Evolutionary conservation across 2,113 vertebrate genomes (phyloP).

Genomic region (Glaucomys volans): DNA sequence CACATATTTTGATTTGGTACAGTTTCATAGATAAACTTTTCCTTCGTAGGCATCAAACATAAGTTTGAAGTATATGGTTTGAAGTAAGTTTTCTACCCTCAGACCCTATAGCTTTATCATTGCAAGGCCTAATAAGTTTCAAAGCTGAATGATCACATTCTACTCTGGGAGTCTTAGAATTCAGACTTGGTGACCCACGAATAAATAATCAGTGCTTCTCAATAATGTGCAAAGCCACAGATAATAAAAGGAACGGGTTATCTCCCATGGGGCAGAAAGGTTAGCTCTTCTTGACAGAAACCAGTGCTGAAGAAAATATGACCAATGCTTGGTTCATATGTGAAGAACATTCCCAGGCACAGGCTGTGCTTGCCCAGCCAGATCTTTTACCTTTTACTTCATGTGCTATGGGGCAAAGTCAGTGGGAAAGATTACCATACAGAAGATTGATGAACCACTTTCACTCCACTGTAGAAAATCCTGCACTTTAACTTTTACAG

Average conservation of each 20-base stretch:
- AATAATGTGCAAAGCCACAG: neutral
- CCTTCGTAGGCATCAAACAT: neutral
- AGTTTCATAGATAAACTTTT: neutral
- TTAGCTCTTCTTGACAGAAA: neutral
- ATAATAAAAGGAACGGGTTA: neutral
- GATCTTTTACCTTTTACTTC: neutral
- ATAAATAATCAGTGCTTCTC: neutral
- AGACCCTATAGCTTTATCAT: neutral
- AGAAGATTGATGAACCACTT: neutral
- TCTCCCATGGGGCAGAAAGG: neutral
- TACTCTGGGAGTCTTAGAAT: neutral
- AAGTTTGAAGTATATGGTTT: neutral
- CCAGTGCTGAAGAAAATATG: neutral
- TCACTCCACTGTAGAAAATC: neutral
- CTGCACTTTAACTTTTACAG: neutral
- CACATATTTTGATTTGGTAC: neutral
- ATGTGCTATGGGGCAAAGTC: neutral
- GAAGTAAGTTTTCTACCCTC: neutral
- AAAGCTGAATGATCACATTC: neutral
- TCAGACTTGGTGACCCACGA: neutral
- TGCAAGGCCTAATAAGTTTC: constrained; percentile 9
- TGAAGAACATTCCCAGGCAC: neutral
- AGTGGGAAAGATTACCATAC: neutral
- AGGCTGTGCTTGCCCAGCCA: neutral
- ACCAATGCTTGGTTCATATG: neutral